phyloP scores from a whole-genome alignment of 2,113 vertebrate genomes.

The Suricata suricatta region DNA sequence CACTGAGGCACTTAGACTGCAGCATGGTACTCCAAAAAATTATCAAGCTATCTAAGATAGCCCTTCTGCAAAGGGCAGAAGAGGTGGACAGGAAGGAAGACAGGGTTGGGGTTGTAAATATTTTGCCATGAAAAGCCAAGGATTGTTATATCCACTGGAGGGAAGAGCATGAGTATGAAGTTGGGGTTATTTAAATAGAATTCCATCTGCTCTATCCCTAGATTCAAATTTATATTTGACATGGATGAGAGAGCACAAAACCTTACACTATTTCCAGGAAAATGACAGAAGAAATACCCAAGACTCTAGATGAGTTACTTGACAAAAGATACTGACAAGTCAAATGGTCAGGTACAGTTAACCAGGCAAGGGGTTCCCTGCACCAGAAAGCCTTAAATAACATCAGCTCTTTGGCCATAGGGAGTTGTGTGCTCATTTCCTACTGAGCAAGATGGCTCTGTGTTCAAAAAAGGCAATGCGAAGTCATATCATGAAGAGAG shows the following conservation, averaged over 20 bases:
- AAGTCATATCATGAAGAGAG: not conserved
- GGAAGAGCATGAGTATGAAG: not conserved
- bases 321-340: not conserved
- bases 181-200: not conserved
- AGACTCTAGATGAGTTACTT: constrained; percentile 8
- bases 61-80: not conserved
- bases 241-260: not conserved
- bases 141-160: not conserved
- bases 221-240: not conserved
- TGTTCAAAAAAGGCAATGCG: not conserved
- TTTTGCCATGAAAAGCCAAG: not conserved
- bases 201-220: not conserved
- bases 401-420: not conserved
- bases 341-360: not conserved
- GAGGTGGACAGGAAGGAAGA: not conserved
- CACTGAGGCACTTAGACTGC: not conserved
- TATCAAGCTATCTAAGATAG: not conserved
- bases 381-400: not conserved
- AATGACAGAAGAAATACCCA: not conserved
- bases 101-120: not conserved
- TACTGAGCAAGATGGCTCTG: not conserved
- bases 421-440: not conserved
- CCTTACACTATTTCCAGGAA: not conserved
- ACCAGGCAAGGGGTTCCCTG: not conserved
- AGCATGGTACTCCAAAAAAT: not conserved